phyloP scores from a whole-genome alignment of 2,113 vertebrate genomes.

The Actinemys pallida region DNA sequence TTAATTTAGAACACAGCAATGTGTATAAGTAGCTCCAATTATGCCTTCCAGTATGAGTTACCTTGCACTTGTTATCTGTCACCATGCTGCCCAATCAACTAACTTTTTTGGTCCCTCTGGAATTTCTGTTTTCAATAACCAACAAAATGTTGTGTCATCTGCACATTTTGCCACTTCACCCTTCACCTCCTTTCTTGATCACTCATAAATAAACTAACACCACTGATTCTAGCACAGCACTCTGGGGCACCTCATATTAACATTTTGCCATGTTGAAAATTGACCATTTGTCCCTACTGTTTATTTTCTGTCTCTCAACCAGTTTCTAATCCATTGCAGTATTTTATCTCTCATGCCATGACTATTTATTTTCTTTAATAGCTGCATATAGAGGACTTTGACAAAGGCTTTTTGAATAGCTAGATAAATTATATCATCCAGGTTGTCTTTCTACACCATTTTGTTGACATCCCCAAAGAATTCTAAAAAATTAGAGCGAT shows the following conservation, averaged over 20 bases:
- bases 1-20: conserved; percentile 52
- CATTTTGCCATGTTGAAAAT: conserved; percentile 44
- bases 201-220: neutral
- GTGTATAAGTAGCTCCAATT: conserved; percentile 42
- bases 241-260: neutral
- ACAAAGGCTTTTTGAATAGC: conserved; percentile 33
- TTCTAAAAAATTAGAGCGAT: neutral
- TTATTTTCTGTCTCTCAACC: conserved; percentile 20
- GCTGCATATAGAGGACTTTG: neutral
- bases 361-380: conserved; percentile 11
- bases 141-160: neutral
- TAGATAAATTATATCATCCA: neutral
- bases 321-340: neutral
- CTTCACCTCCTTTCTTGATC: neutral
- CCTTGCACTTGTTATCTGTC: conserved; percentile 49
- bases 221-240: neutral
- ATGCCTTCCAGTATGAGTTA: neutral
- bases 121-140: neutral
- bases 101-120: neutral
- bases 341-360: neutral
- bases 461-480: neutral
- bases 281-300: conserved; percentile 65
- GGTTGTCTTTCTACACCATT: neutral
- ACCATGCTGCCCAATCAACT: neutral
- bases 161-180: neutral